Base-by-base conservation (phyloP, 1,140 invertebrate genomes). In the Heliconius congener region DNA sequence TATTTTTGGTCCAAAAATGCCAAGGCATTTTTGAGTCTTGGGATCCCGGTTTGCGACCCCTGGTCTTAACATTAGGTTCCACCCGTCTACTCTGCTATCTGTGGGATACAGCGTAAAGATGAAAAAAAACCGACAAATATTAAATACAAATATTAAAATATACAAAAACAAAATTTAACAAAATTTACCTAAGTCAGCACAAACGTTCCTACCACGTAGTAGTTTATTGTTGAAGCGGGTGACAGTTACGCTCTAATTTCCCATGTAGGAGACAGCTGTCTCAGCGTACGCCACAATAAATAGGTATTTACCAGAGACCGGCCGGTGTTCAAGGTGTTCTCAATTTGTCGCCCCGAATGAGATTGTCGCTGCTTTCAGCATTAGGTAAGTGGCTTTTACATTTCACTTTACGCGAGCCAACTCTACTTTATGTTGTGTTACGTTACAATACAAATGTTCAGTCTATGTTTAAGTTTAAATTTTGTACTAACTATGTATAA, bases 281-380 rank as follows among this genome's bases (percentile, higher is more conserved):
- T 82, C 85, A 77, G 71, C 78, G 74, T 77, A 73, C 76, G 76
- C 88, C 88, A 84, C 87, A 92, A 91, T 89, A 91, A 91, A 93
- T 89, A 91, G 89, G 84, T 91, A 87, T 89, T 91, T 90, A 90
- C 85, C 88, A 86, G 89, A 82, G 84, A 85, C 27, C 80, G 80
- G 75, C 72, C 77, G 80, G 83, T 88, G 84, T 85, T 83, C 88
- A 91, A 92, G 89, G 87, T 91, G 92, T 90, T 89, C 86, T 86
- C 90, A 91, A 93, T 93, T 93, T 93, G 92, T 93, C 90, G 90
- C 83, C 75, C 84, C 76, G 86, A 91, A 92, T 92, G 89, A 92
- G 88, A 90, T 92, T 92, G 91, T 93, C 88, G 85, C 87, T 88
- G 87, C 88, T 90, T 90, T 89, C 87, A 86, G 88, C 88, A 89